A percentile compares a stretch with the other conserved stretches of the same genome.
Conservation (phyloP, 2,888 invertebrate genomes). For the Parasteatoda lunata region DNA sequence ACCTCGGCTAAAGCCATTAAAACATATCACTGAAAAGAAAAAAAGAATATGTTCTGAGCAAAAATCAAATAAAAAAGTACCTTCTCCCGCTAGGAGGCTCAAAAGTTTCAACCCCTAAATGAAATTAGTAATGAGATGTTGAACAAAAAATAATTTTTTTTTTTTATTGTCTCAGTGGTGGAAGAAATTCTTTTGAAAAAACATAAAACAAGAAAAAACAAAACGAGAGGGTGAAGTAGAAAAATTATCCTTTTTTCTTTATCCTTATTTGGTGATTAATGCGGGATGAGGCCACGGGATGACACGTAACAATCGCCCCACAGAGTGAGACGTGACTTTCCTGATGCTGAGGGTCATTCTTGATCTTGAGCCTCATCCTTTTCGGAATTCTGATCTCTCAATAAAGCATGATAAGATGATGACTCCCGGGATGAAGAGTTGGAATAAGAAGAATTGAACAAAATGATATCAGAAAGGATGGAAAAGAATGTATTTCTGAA, state of each 20-base stretch:
- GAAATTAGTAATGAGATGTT: slow-evolving; percentile 48
- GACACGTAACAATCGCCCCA: slow-evolving; percentile 62
- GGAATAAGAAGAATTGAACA: neutral
- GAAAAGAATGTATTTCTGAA: slow-evolving; percentile 18
- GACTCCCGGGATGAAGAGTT: slow-evolving; percentile 6
- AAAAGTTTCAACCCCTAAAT: slow-evolving; percentile 67
- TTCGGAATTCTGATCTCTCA: slow-evolving; percentile 40
- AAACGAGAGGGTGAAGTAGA: neutral
- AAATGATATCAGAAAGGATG: slow-evolving; percentile 12
- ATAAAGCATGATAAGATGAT: slow-evolving; percentile 64
- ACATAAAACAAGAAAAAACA: slow-evolving; percentile 34
- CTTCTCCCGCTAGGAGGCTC: slow-evolving; percentile 55
- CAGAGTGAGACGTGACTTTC: slow-evolving; percentile 46
- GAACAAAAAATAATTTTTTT: neutral
- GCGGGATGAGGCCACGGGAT: slow-evolving; percentile 25
- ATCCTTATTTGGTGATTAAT: slow-evolving; percentile 59
- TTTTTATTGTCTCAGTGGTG: neutral
- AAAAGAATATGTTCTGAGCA: neutral
- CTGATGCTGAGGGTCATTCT: slow-evolving; percentile 15
- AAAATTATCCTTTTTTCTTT: slow-evolving; percentile 7
- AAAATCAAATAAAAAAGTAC: slow-evolving; percentile 28
- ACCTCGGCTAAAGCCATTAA: too few species aligned
- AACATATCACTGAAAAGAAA: neutral
- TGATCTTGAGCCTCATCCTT: slow-evolving; percentile 12
- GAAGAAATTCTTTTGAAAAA: neutral